phyloP scores from a whole-genome alignment of 2,888 invertebrate species.

The Ariolimax columbianus region DNA sequence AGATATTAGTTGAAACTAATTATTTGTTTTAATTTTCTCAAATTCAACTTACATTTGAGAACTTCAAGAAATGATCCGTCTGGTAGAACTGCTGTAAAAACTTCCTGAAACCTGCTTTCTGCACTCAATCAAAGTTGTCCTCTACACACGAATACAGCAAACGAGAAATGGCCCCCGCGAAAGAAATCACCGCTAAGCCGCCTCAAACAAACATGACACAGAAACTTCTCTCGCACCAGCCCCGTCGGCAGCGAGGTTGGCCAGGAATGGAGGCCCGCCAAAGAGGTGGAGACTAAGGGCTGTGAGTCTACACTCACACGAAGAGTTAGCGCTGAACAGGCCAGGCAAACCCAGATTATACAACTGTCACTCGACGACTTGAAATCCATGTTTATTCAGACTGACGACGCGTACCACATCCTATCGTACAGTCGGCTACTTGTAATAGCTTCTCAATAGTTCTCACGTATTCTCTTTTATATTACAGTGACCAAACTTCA shows the following conservation, averaged over 20 bases:
- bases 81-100: neutral
- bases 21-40: neutral
- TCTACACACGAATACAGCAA: neutral
- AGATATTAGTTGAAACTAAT: neutral
- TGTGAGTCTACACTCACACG: neutral
- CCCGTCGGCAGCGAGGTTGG: neutral
- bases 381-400: neutral
- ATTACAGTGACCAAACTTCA: no score
- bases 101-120: slow-evolving; percentile 1
- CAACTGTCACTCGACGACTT: neutral
- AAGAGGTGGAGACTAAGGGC: neutral
- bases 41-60: neutral
- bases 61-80: neutral
- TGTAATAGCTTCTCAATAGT: no score
- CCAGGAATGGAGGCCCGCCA: slow-evolving; percentile 5
- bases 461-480: no score
- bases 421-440: no score
- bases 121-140: neutral
- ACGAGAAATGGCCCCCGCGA: neutral
- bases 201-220: slow-evolving; percentile 1
- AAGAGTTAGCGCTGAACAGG: neutral
- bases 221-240: neutral
- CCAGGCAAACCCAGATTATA: neutral
- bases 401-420: no score
- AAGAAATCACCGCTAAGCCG: slow-evolving; percentile 7